Percentiles rank a stretch among this genome's conserved stretches.
Evolutionary conservation across 1,140 invertebrate genomes (phyloP).

Genomic region (Drosophila ogumai): DNA sequence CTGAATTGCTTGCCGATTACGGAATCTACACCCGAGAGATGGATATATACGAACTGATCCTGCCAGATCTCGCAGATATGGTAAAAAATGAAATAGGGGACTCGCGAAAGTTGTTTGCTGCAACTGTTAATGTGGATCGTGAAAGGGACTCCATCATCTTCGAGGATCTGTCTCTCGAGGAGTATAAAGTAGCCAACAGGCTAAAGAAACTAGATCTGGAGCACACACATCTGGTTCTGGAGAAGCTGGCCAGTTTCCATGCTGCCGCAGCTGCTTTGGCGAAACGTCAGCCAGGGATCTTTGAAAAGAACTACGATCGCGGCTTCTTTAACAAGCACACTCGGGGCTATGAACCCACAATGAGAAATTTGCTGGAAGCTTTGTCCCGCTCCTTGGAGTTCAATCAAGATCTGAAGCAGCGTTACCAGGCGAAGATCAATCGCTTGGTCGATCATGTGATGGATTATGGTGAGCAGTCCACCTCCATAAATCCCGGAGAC

Average conservation of each 20-base stretch:
- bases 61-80: slow-evolving; percentile 57
- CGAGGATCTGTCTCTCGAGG: slow-evolving; percentile 83
- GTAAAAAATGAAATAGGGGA: slow-evolving; percentile 53
- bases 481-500: slow-evolving; percentile 76
- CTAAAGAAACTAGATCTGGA: slow-evolving; percentile 85
- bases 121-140: slow-evolving; percentile 69
- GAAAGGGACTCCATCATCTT: slow-evolving; percentile 59
- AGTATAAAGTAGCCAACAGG: slow-evolving; percentile 86
- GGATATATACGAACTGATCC: slow-evolving; percentile 63
- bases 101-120: slow-evolving; percentile 63
- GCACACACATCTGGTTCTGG: slow-evolving; percentile 85
- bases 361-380: slow-evolving; percentile 41
- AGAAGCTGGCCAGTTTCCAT: slow-evolving; percentile 86
- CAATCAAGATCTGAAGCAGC: slow-evolving; percentile 27
- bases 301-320: slow-evolving; percentile 58
- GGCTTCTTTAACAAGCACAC: slow-evolving; percentile 66
- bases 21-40: slow-evolving; percentile 68
- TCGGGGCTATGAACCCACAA: slow-evolving; percentile 38
- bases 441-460: slow-evolving; percentile 37
- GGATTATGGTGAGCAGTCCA: slow-evolving; percentile 48
- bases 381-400: slow-evolving; percentile 47
- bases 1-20: slow-evolving; percentile 50
- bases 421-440: slow-evolving; percentile 57
- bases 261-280: slow-evolving; percentile 71
- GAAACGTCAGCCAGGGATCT: slow-evolving; percentile 45